Percentiles rank a stretch among this genome's conserved stretches.
Conservation (phyloP, 2,888 invertebrate genomes). For the Mechanitis mazaeus region DNA sequence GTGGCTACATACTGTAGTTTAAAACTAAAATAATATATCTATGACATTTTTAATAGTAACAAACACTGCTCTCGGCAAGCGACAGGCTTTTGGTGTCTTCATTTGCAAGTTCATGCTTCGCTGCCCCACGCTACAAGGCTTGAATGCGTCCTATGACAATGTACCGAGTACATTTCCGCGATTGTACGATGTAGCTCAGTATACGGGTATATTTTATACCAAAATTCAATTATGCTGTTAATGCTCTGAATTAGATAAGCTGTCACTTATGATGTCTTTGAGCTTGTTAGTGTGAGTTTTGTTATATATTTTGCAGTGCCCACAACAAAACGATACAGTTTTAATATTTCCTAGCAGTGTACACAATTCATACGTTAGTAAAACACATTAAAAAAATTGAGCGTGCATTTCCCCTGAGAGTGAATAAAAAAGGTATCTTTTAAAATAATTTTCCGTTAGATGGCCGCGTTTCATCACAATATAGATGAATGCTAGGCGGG, state of each 20-base stretch:
- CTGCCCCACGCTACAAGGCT: slow-evolving; percentile 18
- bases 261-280: background rate
- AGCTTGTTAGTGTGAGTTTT: background rate
- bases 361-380: background rate
- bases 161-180: slow-evolving; percentile 5
- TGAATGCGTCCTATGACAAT: slow-evolving; percentile 10
- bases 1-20: background rate
- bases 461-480: slow-evolving; percentile 16
- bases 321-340: background rate
- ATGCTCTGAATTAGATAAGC: background rate
- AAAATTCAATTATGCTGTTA: background rate
- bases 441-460: slow-evolving; percentile 19
- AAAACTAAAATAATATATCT: background rate
- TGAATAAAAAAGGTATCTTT: slow-evolving; percentile 3
- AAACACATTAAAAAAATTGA: slow-evolving; percentile 5
- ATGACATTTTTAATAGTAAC: slow-evolving; percentile 22
- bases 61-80: slow-evolving; percentile 29
- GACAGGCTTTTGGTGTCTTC: slow-evolving; percentile 40
- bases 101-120: slow-evolving; percentile 40
- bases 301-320: background rate
- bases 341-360: background rate
- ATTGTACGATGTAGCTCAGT: background rate
- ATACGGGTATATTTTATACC: slow-evolving; percentile 2
- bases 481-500: slow-evolving; percentile 15
- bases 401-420: background rate